Conservation (phyloP, 2,113 vertebrate genomes). For the Atractosteus spatula region DNA sequence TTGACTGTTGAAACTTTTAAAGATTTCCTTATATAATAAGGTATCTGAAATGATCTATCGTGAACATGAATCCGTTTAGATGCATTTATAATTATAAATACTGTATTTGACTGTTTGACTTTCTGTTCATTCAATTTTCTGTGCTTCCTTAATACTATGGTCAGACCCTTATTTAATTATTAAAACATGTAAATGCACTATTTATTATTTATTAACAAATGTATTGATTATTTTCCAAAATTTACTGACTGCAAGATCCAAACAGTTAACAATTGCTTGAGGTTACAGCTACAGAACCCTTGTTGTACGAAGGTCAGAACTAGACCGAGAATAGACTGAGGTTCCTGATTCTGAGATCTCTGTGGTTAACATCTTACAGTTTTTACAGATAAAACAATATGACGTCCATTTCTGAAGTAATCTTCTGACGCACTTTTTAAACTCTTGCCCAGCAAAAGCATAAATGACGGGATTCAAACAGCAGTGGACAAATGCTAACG, state of each 20-base stretch:
- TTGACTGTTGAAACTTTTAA: too few species aligned
- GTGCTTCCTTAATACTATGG: too few species aligned
- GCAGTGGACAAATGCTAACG: conserved; percentile 59
- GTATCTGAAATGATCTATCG: too few species aligned
- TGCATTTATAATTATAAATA: too few species aligned
- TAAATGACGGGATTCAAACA: conserved; percentile 73
- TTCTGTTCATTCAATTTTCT: too few species aligned
- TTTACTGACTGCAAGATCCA: not conserved
- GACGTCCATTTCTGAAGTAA: conserved; percentile 43
- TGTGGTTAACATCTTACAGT: not conserved
- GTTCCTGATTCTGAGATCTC: conserved; percentile 33
- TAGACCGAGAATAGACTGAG: conserved; percentile 45
- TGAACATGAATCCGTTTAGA: too few species aligned
- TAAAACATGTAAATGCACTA: too few species aligned
- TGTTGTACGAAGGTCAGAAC: conserved; percentile 34
- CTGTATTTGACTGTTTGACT: too few species aligned
- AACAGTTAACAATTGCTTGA: not conserved
- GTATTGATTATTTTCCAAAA: too few species aligned
- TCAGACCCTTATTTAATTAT: too few species aligned
- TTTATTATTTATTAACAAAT: too few species aligned
- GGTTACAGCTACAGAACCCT: conserved; percentile 24
- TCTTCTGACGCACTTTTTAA: conserved; percentile 43
- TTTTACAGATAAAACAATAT: not conserved
- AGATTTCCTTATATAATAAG: too few species aligned
- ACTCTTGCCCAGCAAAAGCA: conserved; percentile 64